Evolutionary conservation across 1,140 invertebrate genomes (phyloP).

Genomic region (Drosophila ficusphila): DNA sequence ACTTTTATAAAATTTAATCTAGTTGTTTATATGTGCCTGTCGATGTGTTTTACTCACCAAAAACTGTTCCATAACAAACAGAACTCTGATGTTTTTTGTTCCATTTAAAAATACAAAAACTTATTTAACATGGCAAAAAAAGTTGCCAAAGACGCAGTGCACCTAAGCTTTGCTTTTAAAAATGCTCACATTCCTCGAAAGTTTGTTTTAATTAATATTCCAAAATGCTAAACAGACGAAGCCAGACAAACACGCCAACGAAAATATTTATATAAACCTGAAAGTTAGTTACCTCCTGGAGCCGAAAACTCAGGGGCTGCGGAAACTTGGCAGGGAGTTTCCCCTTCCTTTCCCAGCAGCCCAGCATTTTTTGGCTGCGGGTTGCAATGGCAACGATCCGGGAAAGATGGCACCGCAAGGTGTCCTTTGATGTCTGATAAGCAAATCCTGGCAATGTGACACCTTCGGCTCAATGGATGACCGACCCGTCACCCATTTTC

Average conservation of each 20-base stretch:
- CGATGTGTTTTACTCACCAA: neutral
- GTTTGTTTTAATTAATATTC: constrained; percentile 51
- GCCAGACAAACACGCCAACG: constrained; percentile 32
- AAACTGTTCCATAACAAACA: neutral
- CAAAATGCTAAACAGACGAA: constrained; percentile 37
- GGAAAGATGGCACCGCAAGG: constrained; percentile 32
- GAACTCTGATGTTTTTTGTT: neutral
- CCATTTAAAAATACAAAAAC: neutral
- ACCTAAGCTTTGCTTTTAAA: constrained; percentile 13
- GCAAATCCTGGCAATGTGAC: constrained; percentile 43
- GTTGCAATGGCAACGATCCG: constrained; percentile 39
- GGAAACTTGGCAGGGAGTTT: neutral
- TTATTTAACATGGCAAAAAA: neutral
- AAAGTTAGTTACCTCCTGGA: constrained; percentile 18
- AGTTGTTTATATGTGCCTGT: too few relatives aligned
- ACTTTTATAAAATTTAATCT: neutral
- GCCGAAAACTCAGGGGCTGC: neutral
- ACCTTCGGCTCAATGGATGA: constrained; percentile 42
- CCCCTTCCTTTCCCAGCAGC: neutral
- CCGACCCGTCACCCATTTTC: constrained; percentile 13
- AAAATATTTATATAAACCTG: constrained; percentile 43
- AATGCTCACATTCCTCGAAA: constrained; percentile 32
- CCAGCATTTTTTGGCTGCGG: neutral
- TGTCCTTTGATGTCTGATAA: constrained; percentile 52
- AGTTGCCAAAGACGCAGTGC: neutral